Base-by-base conservation (phyloP, 1,140 invertebrate species). In the Papilio dardanus region DNA sequence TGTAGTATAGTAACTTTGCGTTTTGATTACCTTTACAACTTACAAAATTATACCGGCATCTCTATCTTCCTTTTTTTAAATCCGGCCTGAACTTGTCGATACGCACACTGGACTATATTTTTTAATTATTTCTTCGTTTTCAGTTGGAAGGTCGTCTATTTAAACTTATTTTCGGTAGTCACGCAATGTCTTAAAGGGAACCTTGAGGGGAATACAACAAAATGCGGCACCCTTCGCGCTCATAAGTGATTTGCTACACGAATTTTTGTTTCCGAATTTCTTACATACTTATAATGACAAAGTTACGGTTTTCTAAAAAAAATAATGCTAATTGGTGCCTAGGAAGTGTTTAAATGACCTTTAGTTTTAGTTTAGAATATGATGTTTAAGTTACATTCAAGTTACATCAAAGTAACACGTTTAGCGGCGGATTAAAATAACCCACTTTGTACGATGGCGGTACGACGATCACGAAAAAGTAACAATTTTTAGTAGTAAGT, bases 141-240 rank as follows among this genome's bases (percentile, higher is more conserved):
- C 21, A 54, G 50, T 3, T 54, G 21, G 8, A 24, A 54, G 7
- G 50, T 24, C 10, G 50, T 24, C 2, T 54, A 54, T 54, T 54
- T 7, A 21, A 21, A 21, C 12, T 24, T 54, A 12, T 24, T 54
- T 54, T 54, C 50, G 21, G 50, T 54, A 54, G 50, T 54, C 50
- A 54, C 50, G 50, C 21, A 12, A 54, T 19, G 5, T 8, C 50
- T 5, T 24, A 8, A 46, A 46, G 42, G 42, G 14, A 8, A 24
- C 50, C 2, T 19, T 46, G 50, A n/a, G n/a, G n/a, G 7, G 14
- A 24, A 3, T 54, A 24, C 7, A 54, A 54, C 50, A 54, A 46
- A 54, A 54, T 24, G 50, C 50, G 50, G 50, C 50, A 54, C 50
- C 50, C 19, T 46, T 46, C 42, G 14, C 42, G 14, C 42, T 46